Percentiles rank a stretch among this genome's conserved stretches.
Evolutionary conservation across 53 echinoderm and acorn worm genomes (phyloP).

Genomic region (Actinopyga echinites): DNA sequence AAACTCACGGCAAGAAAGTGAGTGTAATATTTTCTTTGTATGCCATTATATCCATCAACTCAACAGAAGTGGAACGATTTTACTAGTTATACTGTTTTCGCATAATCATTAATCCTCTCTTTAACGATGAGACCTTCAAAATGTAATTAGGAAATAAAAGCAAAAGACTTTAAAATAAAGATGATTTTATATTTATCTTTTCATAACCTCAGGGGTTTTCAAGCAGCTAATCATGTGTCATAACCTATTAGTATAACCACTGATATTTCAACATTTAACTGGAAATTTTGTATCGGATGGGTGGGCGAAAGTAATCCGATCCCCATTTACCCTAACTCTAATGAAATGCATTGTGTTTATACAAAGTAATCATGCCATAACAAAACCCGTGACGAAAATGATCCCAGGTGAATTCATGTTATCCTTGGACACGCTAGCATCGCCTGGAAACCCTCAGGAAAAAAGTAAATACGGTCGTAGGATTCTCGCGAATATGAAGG

Average conservation of each 20-base stretch:
- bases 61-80: too few relatives aligned
- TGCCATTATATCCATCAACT: too few relatives aligned
- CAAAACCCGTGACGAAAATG: conserved; percentile 18
- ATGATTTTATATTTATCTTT: too few relatives aligned
- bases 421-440: conserved; percentile 15
- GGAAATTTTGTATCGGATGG: not conserved
- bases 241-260: conserved; percentile 7
- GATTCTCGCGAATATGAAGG: not conserved
- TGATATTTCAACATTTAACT: not conserved
- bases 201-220: too few relatives aligned
- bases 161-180: too few relatives aligned
- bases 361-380: not conserved
- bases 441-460: conserved; percentile 13
- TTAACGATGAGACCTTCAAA: too few relatives aligned
- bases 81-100: too few relatives aligned
- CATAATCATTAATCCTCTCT: too few relatives aligned
- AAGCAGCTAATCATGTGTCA: conserved; percentile 24
- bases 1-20: too few relatives aligned
- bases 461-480: not conserved
- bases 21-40: too few relatives aligned
- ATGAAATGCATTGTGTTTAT: conserved; percentile 38
- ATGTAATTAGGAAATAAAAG: too few relatives aligned
- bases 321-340: not conserved
- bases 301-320: conserved; percentile 8
- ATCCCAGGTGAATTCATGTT: not conserved